Conservation (phyloP, 1,140 invertebrate species). For the Archivesica marissinica region DNA sequence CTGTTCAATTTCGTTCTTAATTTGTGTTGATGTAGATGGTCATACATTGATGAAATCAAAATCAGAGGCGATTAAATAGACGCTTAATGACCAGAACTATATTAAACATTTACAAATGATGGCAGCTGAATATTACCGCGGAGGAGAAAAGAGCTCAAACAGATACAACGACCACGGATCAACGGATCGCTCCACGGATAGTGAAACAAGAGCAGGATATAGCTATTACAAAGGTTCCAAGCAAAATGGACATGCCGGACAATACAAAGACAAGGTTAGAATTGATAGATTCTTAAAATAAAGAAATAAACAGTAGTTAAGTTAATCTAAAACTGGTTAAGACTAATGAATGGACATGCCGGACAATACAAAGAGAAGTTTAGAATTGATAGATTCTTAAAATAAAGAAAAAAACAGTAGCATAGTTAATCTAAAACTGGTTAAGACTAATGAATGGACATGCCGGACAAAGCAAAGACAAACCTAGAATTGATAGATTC, state of each 20-base stretch:
- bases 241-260: neutral
- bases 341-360: too few relatives aligned
- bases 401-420: too few relatives aligned
- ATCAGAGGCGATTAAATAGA: neutral
- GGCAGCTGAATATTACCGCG: conserved; percentile 22
- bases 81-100: neutral
- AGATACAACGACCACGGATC: conserved; percentile 11
- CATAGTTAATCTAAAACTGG: too few relatives aligned
- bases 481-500: too few relatives aligned
- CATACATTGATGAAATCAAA: neutral
- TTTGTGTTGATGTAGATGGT: neutral
- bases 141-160: neutral
- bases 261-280: neutral
- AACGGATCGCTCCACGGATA: neutral
- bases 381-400: too few relatives aligned
- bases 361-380: too few relatives aligned
- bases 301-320: too few relatives aligned
- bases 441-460: too few relatives aligned
- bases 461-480: too few relatives aligned
- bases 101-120: neutral
- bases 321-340: too few relatives aligned
- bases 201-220: neutral
- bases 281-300: neutral
- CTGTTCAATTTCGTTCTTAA: neutral
- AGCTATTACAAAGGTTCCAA: neutral